Conservation (phyloP, 2,113 vertebrate species). For the Rynchops niger region DNA sequence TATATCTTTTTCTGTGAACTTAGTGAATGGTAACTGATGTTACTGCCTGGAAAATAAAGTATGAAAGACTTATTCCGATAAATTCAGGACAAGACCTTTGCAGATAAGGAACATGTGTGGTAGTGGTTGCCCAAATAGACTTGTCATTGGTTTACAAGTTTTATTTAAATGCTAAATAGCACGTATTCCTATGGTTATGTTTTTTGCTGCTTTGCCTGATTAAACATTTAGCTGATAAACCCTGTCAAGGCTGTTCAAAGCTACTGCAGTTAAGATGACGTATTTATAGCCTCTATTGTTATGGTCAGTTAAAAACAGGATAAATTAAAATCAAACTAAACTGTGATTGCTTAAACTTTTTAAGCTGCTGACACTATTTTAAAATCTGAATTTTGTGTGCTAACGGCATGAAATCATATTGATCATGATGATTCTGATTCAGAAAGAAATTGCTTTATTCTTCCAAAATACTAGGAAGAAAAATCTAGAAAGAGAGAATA, state of each 20-base stretch:
- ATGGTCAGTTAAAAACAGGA: neutral
- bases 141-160: conserved; percentile 34
- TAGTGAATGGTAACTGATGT: neutral
- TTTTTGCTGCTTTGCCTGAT: conserved; percentile 49
- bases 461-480: neutral
- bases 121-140: conserved; percentile 32
- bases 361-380: neutral
- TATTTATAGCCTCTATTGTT: conserved; percentile 14
- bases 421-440: neutral
- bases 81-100: conserved; percentile 16
- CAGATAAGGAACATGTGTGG: conserved; percentile 32
- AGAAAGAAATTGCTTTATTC: neutral
- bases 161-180: conserved; percentile 53
- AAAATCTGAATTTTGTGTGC: neutral
- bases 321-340: neutral
- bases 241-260: conserved; percentile 26
- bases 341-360: neutral
- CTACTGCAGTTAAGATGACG: neutral
- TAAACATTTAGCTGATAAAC: conserved; percentile 57
- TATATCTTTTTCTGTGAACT: neutral
- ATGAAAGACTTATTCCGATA: neutral
- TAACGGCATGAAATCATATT: neutral
- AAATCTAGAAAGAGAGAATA: neutral
- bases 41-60: conserved; percentile 7
- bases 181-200: conserved; percentile 21